phyloP scores from a whole-genome alignment of 2,113 vertebrate species.

The Delphinapterus leucas region DNA sequence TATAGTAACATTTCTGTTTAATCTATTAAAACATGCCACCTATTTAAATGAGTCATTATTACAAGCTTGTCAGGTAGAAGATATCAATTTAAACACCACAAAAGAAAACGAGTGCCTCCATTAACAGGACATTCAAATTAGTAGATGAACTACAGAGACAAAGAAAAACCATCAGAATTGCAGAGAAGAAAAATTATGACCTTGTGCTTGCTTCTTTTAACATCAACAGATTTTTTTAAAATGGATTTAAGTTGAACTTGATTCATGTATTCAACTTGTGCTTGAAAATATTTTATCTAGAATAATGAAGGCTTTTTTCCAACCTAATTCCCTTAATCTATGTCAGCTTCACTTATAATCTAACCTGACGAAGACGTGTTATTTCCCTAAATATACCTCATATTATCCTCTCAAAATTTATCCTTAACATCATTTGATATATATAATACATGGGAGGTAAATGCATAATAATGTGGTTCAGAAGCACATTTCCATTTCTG shows the following conservation, averaged over 20 bases:
- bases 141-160: background rate
- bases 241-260: conserved; percentile 5
- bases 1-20: background rate
- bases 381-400: conserved; percentile 13
- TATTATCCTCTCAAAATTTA: background rate
- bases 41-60: conserved; percentile 35
- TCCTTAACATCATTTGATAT: background rate
- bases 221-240: background rate
- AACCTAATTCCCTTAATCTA: background rate
- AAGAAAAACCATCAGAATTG: background rate
- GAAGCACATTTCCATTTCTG: background rate
- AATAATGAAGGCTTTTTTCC: background rate
- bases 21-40: background rate
- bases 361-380: background rate
- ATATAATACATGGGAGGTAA: background rate
- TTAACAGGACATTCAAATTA: conserved; percentile 25
- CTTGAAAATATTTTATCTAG: conserved; percentile 38
- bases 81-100: background rate
- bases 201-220: background rate
- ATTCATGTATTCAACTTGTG: background rate
- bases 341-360: conserved; percentile 2
- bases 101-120: background rate
- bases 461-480: background rate
- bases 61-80: background rate
- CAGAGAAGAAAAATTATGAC: background rate